Evolutionary conservation across 2,888 invertebrate species (phyloP).

Genomic region (Bellardia pandia): DNA sequence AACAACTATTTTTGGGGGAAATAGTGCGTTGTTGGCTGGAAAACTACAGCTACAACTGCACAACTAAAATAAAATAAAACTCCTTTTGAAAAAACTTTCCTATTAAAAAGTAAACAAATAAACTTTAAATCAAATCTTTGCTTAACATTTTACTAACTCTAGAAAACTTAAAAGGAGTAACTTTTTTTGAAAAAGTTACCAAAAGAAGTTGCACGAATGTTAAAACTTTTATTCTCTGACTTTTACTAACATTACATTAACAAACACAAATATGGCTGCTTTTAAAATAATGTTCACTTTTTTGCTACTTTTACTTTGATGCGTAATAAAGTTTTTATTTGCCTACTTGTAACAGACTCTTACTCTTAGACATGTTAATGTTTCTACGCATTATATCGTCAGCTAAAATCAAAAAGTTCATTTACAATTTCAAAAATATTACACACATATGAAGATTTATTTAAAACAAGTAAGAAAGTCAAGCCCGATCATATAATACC

Average conservation of each 20-base stretch:
- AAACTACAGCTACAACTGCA: neutral
- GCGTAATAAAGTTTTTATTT: constrained; percentile 63
- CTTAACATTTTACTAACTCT: neutral
- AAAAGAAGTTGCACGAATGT: constrained; percentile 35
- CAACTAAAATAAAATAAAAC: constrained; percentile 23
- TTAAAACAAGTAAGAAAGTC: no score
- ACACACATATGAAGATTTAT: no score
- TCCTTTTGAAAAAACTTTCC: constrained; percentile 25
- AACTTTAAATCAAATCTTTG: constrained; percentile 46
- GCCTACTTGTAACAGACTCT: constrained; percentile 30
- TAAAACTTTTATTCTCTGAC: constrained; percentile 11
- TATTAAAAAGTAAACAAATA: constrained; percentile 20
- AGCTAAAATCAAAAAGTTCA: no score
- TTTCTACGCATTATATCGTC: no score
- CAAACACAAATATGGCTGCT: neutral
- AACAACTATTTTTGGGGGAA: constrained; percentile 18
- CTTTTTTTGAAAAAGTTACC: neutral
- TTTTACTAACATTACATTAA: constrained; percentile 29
- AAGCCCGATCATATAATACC: no score
- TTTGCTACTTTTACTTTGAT: constrained; percentile 44
- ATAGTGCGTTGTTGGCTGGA: constrained; percentile 29
- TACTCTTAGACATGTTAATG: neutral
- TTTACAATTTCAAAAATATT: no score
- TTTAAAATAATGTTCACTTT: constrained; percentile 14
- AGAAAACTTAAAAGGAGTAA: constrained; percentile 21